Base-by-base conservation (phyloP, 2,888 invertebrate species). In the Drosophila dives region DNA sequence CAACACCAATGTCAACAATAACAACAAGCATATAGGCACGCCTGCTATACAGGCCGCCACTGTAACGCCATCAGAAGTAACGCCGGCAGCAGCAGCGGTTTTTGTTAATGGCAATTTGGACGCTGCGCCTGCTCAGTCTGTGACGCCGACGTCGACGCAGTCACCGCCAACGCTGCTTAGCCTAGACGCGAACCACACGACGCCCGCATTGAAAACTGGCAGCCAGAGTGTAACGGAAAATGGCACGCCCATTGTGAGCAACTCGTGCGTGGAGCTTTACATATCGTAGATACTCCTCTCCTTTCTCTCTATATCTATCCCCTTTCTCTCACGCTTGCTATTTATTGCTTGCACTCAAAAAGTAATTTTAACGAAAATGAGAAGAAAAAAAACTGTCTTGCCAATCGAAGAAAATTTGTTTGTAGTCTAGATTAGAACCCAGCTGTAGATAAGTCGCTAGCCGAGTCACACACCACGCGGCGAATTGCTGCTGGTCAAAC, bases 231-330 rank as follows among this genome's bases (percentile, higher is more conserved):
- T 55, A 33, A 51, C 69, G 45, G 58, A 59, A 12, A 83, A 64
- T 62, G 73, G 75, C 54, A 72, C 79, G 61, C 75, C 90, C 20
- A 74, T 90, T 50, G 89, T 88, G 56, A 83, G 80, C 80, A 91
- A 92, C 56, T 81, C 85, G 61, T 91, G 92, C 62, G 92, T 92
- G 42, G 92, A 91, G 75, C 82, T 91, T 48, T 91, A 81, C 59
- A 91, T 91, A 54, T 80, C 91, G 55, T 91, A 88, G 79, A 61
- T 62, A 59, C 54, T 55, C 51, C 23, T 51, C 50, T 34, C 11
- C 32, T 17, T 50, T 10, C 49, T n/a, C 63, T 29, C 32, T 34
- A 17, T 4, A 49, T 29, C 12, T 11, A 38, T 12, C 29, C n/a
- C 20, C 55, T 48, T 62, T 65, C 23, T 62, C 10, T 64, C 29